Conservation (phyloP, 2,113 vertebrate genomes). For the Sylvia atricapilla region DNA sequence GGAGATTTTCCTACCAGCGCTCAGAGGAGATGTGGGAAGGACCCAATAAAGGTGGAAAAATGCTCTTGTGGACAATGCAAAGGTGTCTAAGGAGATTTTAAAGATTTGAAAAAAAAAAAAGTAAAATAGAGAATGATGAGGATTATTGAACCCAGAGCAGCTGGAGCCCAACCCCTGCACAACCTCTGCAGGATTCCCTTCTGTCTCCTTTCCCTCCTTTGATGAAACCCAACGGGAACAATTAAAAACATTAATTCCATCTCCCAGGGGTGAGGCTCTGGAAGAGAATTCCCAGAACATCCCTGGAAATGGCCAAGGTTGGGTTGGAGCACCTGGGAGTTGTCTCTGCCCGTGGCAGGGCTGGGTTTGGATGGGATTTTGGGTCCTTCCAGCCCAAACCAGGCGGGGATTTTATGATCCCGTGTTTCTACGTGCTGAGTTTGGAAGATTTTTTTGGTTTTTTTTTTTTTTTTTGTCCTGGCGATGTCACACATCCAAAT, state of each 20-base stretch:
- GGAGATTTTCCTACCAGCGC: neutral
- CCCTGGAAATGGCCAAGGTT: neutral
- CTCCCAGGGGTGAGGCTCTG: neutral
- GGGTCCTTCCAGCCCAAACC: neutral
- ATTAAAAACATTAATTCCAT: neutral
- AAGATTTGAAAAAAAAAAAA: neutral
- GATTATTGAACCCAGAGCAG: neutral
- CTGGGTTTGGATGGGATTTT: accelerated
- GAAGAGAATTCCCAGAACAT: neutral
- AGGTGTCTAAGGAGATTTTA: neutral
- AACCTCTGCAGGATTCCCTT: neutral
- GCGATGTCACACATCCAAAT: neutral
- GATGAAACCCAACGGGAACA: neutral
- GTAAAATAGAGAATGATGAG: neutral
- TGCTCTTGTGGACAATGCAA: neutral
- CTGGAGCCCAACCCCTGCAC: neutral
- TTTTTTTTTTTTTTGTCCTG: neutral
- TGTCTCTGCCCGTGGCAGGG: neutral
- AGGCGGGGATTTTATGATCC: neutral
- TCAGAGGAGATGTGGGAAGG: neutral
- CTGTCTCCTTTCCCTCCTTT: neutral
- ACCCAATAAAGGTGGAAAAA: neutral
- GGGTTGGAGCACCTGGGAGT: neutral
- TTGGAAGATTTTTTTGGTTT: neutral
- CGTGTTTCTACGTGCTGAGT: neutral